Evolutionary conservation across 1,140 invertebrate species (phyloP), one percentile per base, ranked within the genome.

Genomic region (Drosophila subobscura): DNA sequence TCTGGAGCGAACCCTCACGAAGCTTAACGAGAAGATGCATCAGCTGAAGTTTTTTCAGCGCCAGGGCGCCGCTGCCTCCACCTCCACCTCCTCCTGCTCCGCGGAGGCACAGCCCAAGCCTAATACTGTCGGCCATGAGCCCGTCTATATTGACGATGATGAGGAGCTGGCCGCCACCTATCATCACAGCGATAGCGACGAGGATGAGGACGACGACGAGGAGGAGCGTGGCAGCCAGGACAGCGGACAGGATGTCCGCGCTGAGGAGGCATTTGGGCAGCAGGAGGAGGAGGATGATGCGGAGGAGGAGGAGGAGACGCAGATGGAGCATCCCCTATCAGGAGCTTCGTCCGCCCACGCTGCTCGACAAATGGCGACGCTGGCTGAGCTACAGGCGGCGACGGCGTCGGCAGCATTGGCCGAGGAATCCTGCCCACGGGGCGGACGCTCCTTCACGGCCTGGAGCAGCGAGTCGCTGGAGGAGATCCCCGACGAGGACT

Each of bases 41-140:
- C 67, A 91, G 25, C 54, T 90, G 0, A 91, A 89, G 75, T 85
- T 89, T 57, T 85, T 90, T 68, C 77, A 77, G 54, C 72, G 75
- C 8, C 33, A 55, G 41, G n/a, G 49, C 44, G 47, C 37, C 22
- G 22, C 65, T 47, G 10, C 44, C 25, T 5, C 50, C 25, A 1
- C 16, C 16, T 20, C 16, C 16, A 20, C 0, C 16, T 20, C 16
- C 16, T 20, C 16, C 16, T 20, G 16, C 16, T 20, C 16, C 16
- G 16, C 16, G 16, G 46, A 37, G 12, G 20, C 2, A 20, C 37
- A 25, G 6, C 68, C 67, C 7, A 79, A 89, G 45, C 72, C 72
- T 41, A 89, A 79, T 16, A 88, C 79, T 0, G 75, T 89, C 27
- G 85, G 83, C 5, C 84, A 74, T 22, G 84, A 89, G 25, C 78